A percentile compares a stretch with the other conserved stretches of the same genome.
phyloP scores from a whole-genome alignment of 2,888 invertebrate genomes.

The Litoditis marina region DNA sequence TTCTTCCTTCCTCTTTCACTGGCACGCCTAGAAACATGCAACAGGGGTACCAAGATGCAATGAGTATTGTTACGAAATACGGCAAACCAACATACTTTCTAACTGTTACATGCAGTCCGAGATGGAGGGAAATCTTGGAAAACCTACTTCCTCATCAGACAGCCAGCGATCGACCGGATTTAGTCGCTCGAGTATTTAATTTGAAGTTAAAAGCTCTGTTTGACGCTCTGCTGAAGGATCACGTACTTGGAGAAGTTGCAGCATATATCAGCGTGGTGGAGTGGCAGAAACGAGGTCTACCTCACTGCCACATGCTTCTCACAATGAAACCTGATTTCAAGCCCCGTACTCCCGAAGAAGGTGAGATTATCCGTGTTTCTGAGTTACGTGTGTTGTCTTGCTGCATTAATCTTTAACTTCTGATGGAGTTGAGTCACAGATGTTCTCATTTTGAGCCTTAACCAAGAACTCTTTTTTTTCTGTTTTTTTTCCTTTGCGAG shows the following conservation, averaged over 20 bases:
- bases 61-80: constrained; percentile 46
- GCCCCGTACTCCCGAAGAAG: constrained; percentile 16
- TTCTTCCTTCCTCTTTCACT: constrained; percentile 51
- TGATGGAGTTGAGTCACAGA: not conserved
- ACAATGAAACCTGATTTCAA: constrained; percentile 47
- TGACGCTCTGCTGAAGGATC: constrained; percentile 33
- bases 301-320: constrained; percentile 51
- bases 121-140: constrained; percentile 54
- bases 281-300: constrained; percentile 60
- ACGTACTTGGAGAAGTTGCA: constrained; percentile 39
- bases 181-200: constrained; percentile 48
- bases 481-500: too few species aligned
- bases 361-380: too few species aligned
- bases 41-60: constrained; percentile 48
- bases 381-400: too few species aligned
- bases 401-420: too few species aligned
- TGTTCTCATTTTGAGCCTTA: too few species aligned
- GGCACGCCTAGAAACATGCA: constrained; percentile 62
- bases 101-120: constrained; percentile 61
- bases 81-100: constrained; percentile 55
- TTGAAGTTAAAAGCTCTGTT: constrained; percentile 41
- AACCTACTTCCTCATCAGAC: constrained; percentile 30
- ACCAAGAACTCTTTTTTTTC: too few species aligned
- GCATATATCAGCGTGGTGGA: constrained; percentile 49
- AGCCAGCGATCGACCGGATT: constrained; percentile 50